Evolutionary conservation across 2,113 vertebrate genomes (phyloP), one percentile per base, ranked within the genome.

Genomic region (Pygoscelis antarcticus): DNA sequence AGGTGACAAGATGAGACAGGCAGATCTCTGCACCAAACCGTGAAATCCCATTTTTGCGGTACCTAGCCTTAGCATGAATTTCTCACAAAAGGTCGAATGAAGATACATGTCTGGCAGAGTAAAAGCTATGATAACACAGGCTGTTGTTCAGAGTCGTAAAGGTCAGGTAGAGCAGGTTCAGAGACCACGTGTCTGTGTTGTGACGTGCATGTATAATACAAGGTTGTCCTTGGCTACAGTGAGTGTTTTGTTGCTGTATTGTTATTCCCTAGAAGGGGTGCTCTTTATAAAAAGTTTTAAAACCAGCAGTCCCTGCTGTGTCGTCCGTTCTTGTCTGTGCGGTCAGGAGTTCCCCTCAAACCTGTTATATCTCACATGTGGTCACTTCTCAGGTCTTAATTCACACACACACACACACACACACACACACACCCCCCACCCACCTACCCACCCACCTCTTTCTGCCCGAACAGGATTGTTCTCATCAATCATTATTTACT

Each of bases 381-480:
- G 55, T 70, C 12, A 26, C 26, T 87, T 89, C 83, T 83, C 25
- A 40, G 65, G 26, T 49, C 52, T 46, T 36, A 44, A 61, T 72
- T 21, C 11, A 5, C 6, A 6, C 10, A 47, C 51, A 27, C 11
- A 20, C 3, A 7, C 11, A 1, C 11, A 14, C 6, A 2, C 10
- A 2, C 5, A 2, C 18, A 1, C 1, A 40, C 21, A 2, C 10
- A 2, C 5, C 2, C 18, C 1, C 1, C 18, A 2, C 46, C 46
- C 46, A 8, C 17, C 8, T 8, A 17, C 44, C 17, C 18, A 17
- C 44, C 17, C 18, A 8, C 10, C 25, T 64, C 52, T 61, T 82
- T 58, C n/a, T 79, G 7, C 42, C 36, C 26, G 15, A 68, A 58
- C 4, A 27, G 16, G 20, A 7, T 55, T 27, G 29, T 47, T 91